A percentile compares a stretch with the other conserved stretches of the same genome.
phyloP scores from a whole-genome alignment of 2,888 invertebrate species.

The Drosophila infuscata region DNA sequence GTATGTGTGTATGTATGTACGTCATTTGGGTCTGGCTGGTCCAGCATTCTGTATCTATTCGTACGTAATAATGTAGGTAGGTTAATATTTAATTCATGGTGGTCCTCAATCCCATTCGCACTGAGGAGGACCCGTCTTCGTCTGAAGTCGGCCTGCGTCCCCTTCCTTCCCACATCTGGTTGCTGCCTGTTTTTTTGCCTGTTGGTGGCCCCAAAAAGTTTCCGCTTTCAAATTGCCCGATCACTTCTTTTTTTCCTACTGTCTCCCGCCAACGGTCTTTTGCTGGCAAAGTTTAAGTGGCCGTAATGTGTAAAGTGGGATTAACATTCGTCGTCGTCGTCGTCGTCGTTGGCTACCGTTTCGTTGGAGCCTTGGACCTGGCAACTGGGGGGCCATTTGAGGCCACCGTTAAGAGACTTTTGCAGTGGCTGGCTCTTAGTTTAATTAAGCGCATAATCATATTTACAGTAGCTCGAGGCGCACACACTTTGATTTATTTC shows the following conservation, averaged over 20 bases:
- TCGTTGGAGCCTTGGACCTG: conserved; percentile 23
- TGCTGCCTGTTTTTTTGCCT: conserved; percentile 10
- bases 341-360: conserved; percentile 43
- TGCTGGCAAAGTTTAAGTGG: conserved; percentile 41
- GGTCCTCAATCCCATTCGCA: conserved; percentile 49
- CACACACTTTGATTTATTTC: conserved; percentile 46
- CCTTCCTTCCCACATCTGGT: conserved; percentile 11
- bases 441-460: conserved; percentile 73
- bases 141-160: conserved; percentile 4
- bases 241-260: conserved; percentile 9
- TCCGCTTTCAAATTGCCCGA: conserved; percentile 61
- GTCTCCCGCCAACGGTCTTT: conserved; percentile 2
- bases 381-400: conserved; percentile 7
- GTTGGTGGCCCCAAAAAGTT: conserved; percentile 56
- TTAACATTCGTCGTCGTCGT: conserved; percentile 47
- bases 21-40: conserved; percentile 34
- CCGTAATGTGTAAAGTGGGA: conserved; percentile 61
- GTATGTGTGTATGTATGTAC: conserved; percentile 39
- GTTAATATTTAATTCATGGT: conserved; percentile 68
- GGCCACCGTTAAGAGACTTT: conserved; percentile 5
- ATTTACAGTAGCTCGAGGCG: conserved; percentile 57
- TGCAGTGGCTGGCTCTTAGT: conserved; percentile 36
- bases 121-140: conserved; percentile 8
- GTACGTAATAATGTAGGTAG: conserved; percentile 71
- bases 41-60: conserved; percentile 54